Evolutionary conservation across 2,797 vertebrate species (phyloP).

Genomic region (Cyprinodon diabolis): DNA sequence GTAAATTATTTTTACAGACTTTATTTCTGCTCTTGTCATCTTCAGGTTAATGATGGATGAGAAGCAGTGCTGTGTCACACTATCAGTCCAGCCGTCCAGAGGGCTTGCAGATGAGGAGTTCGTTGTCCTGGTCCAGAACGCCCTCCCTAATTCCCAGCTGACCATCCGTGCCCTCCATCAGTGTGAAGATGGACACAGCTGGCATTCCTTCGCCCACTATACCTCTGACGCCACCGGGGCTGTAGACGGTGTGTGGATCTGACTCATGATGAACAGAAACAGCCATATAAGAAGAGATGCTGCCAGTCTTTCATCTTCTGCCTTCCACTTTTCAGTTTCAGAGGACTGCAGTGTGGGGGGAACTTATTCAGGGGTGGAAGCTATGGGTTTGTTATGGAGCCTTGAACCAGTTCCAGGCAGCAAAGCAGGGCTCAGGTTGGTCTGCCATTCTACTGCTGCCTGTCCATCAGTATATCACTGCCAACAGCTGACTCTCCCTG

Average conservation of each 20-base stretch:
- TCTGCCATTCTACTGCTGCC: neutral
- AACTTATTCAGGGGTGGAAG: slow-evolving; percentile 75
- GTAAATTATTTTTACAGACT: neutral
- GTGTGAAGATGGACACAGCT: slow-evolving; percentile 70
- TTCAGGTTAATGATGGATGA: slow-evolving; percentile 38
- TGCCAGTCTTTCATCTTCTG: neutral
- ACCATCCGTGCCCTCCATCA: slow-evolving; percentile 64
- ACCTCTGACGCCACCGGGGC: slow-evolving; percentile 51
- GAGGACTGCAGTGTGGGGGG: slow-evolving; percentile 74
- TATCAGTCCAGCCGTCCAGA: slow-evolving; percentile 70
- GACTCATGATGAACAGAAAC: neutral
- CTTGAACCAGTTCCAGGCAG: slow-evolving; percentile 76
- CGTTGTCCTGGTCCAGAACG: slow-evolving; percentile 53
- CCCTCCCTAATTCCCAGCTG: slow-evolving; percentile 42
- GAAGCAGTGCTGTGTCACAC: slow-evolving; percentile 26
- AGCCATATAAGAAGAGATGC: neutral
- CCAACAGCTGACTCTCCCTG: neutral
- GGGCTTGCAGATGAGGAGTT: slow-evolving; percentile 74
- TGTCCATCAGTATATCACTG: rapidly evolving
- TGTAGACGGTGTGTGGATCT: slow-evolving; percentile 56
- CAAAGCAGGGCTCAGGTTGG: slow-evolving; percentile 70
- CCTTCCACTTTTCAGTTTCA: slow-evolving; percentile 54
- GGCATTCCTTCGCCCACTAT: slow-evolving; percentile 78
- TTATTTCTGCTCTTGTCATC: neutral
- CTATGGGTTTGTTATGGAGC: slow-evolving; percentile 82